phyloP scores from a whole-genome alignment of 1,140 invertebrate species.

The Berghia stephanieae region DNA sequence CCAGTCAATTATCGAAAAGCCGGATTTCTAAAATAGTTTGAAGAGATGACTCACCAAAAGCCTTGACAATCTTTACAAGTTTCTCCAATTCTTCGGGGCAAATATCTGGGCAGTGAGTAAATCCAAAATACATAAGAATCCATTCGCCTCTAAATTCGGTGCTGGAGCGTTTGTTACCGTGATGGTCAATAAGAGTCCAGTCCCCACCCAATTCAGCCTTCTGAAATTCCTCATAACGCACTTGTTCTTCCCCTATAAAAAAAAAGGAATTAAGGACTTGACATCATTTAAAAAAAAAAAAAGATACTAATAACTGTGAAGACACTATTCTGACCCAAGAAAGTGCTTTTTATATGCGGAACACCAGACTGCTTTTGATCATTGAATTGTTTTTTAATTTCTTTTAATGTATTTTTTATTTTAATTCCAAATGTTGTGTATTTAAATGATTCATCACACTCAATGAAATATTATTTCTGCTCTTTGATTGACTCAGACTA shows the following conservation, averaged over 20 bases:
- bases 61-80: conserved; percentile 82
- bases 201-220: conserved; percentile 75
- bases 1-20: too few relatives aligned
- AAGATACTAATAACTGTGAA: too few relatives aligned
- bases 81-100: conserved; percentile 99
- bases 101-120: conserved; percentile 99
- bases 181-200: conserved; percentile 88
- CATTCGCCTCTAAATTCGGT: conserved; percentile 94
- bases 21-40: neutral
- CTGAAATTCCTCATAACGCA: conserved; percentile 11
- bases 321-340: too few relatives aligned
- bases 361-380: too few relatives aligned
- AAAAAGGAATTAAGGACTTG: neutral
- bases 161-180: conserved; percentile 83
- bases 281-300: too few relatives aligned
- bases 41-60: conserved; percentile 75
- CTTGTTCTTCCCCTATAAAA: conserved; percentile 1
- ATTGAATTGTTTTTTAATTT: too few relatives aligned
- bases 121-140: conserved; percentile 98
- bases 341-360: too few relatives aligned
- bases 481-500: too few relatives aligned
- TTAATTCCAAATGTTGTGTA: too few relatives aligned
- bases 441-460: too few relatives aligned
- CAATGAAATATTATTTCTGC: too few relatives aligned
- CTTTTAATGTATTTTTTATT: too few relatives aligned